Base-by-base conservation (phyloP, 2,888 invertebrate species). In the Amiota mariae region DNA sequence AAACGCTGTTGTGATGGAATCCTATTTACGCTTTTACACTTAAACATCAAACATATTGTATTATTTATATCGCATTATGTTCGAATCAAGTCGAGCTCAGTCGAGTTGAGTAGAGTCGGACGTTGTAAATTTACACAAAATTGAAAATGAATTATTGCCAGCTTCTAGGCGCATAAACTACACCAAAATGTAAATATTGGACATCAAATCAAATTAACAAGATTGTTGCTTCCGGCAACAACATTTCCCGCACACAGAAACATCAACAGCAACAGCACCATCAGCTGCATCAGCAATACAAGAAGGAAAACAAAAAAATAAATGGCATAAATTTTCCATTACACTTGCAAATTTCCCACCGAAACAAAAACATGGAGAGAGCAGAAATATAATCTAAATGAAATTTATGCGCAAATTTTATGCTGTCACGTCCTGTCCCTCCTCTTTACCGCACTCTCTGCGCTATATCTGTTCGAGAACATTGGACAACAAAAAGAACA, bases 81-180 rank as follows among this genome's bases (percentile, higher is more conserved):
- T 36, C 36, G 36, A 36, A 36, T 36, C 36, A 36, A 36, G 36
- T 6, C 36, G 36, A 54, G 54, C 8, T 54, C n/a, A 15, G 24
- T 24, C 15, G 15, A 54, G 54, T 15, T n/a, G 54, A 15, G 15
- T 54, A 6, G 15, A 54, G n/a, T 8, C n/a, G 54, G 54, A 54
- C 13, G 12, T 54, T 2, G 54, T 10, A 54, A 56, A 56, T 59
- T 11, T 12, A 59, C 81, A 77, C 85, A 86, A 84, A 85, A 82
- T 83, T 86, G 85, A 86, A 82, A 84, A 86, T 83, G 87, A 83
- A 81, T 79, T 83, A 83, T 86, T 78, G 84, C 76, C 51, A 24
- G 51, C 51, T 68, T 68, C 67, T 68, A 74, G 73, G 76, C 72
- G 75, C 77, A 72, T 6, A 36, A 36, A 36, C 36, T 70, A 67